Evolutionary conservation across 2,797 vertebrate genomes (phyloP), one percentile per base, ranked within the genome.

Genomic region (Alouatta caraya): DNA sequence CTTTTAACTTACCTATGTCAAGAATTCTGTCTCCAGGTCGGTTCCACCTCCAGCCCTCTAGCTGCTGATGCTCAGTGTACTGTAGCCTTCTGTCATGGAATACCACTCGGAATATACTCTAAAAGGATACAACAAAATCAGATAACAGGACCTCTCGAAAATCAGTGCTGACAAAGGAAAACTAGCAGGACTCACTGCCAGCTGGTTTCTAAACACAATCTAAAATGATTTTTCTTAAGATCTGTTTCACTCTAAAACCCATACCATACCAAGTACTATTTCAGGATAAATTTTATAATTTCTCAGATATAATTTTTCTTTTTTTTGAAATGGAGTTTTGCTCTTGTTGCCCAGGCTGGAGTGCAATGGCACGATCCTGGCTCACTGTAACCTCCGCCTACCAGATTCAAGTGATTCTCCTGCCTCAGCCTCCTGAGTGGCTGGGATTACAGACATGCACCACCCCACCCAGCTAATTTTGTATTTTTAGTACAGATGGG

Each of bases 11-110:
- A 99, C 99, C 99, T 81, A 99, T 99, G 98, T 99, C 99, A 4
- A 99, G 99, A 96, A 99, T 99, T 92, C 99, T 99, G 97, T 99
- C 99, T 0, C 99, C 99, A 0, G 99, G 99, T 61, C 99, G 97
- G 98, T 99, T 99, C 99, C 99, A 99, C 96, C 99, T 98, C 99
- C 99, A 99, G 97, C 99, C 99, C 97, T 99, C 99, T 96, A 99
- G 98, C 99, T 99, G 99, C 98, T 99, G 99, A 94, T 99, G 99
- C 97, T 99, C 99, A 0, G 99, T 99, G 98, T 99, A 99, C 95
- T 99, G 99, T 90, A 99, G 99, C 6, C 99, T 99, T 21, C 99
- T 99, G 98, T 99, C 99, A 0, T 99, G 99, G 97, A 99, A 99
- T 83, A 99, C 99, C 85, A 99, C 99, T 0, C 99, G 99, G 96